Percentiles rank a stretch among this genome's conserved stretches.
phyloP scores from a whole-genome alignment of 1,140 invertebrate genomes.

The Hydropsyche tenuis region DNA sequence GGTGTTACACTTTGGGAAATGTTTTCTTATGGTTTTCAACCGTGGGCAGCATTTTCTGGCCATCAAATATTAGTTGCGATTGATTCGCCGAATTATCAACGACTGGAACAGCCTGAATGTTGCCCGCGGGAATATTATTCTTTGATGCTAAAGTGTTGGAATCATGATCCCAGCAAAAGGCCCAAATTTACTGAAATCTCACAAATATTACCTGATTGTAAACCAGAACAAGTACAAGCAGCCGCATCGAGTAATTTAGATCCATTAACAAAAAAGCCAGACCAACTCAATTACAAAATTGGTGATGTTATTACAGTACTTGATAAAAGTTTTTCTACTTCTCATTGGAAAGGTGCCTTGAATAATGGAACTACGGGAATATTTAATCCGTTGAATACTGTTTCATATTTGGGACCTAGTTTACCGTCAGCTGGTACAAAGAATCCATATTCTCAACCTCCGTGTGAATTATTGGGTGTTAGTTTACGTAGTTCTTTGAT shows the following conservation, averaged over 20 bases:
- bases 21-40: slow-evolving; percentile 97
- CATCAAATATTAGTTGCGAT: slow-evolving; percentile 96
- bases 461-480: slow-evolving; percentile 8
- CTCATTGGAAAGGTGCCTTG: slow-evolving; percentile 85
- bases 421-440: slow-evolving; percentile 63
- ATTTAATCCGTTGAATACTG: slow-evolving; percentile 89
- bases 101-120: slow-evolving; percentile 90
- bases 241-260: slow-evolving; percentile 53
- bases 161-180: slow-evolving; percentile 86
- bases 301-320: slow-evolving; percentile 94
- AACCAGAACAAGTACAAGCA: slow-evolving; percentile 81
- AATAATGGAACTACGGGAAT: slow-evolving; percentile 85
- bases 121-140: slow-evolving; percentile 94
- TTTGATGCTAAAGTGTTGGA: slow-evolving; percentile 95
- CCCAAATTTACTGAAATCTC: slow-evolving; percentile 91
- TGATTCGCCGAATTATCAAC: slow-evolving; percentile 87
- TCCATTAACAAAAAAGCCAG: slow-evolving; percentile 62
- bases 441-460: neutral
- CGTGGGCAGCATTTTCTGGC: slow-evolving; percentile 94
- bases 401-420: slow-evolving; percentile 85
- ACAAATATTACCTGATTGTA: slow-evolving; percentile 79
- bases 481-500: slow-evolving; percentile 42
- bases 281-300: slow-evolving; percentile 82
- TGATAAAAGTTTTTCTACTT: slow-evolving; percentile 74
- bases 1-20: slow-evolving; percentile 99